Base-by-base conservation (phyloP, 2,888 invertebrate genomes). In the Drosophila kokeensis region DNA sequence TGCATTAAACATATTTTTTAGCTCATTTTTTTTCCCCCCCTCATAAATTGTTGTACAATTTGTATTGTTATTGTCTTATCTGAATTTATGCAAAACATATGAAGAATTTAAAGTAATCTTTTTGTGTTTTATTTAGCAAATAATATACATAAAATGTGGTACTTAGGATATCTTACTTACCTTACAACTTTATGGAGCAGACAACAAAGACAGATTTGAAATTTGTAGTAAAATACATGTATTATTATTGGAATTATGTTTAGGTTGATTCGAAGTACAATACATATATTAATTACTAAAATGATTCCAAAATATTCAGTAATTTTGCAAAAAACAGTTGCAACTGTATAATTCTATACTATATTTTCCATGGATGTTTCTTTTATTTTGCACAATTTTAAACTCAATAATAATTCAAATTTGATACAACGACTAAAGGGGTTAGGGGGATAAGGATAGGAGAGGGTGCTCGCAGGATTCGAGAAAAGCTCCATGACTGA, bases 191-290 rank as follows among this genome's bases (percentile, higher is more conserved):
- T 60, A 38, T 73, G 65, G 34, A 60, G 65, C 73, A 77, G 81
- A 48, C 32, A 59, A 18, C 8, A 21, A 21, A 13, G 18, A 24
- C 18, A 36, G 4, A 69, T 13, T n/a, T 32, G 4, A 69, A 34
- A 11, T 40, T 48, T 77, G 62, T 77, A 77, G 59, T 81, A 82
- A 80, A 80, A 81, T 73, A 76, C 73, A 69, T 83, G 73, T 83
- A 80, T 80, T 69, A 81, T 69, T 79, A 76, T 90, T 88, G 87
- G 57, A 86, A 89, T 89, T 89, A 89, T 79, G 54, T 89, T 77
- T 84, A 84, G 73, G 70, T 80, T 80, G 90, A 87, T 90, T 89
- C 90, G 69, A 90, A 90, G 73, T 90, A 82, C 79, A 88, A 78
- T 78, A 82, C 79, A 78, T 30, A 90, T 81, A 83, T 75, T 77